Evolutionary conservation across 2,797 vertebrate genomes (phyloP), one percentile per base, ranked within the genome.

Genomic region (Hipposideros larvatus): DNA sequence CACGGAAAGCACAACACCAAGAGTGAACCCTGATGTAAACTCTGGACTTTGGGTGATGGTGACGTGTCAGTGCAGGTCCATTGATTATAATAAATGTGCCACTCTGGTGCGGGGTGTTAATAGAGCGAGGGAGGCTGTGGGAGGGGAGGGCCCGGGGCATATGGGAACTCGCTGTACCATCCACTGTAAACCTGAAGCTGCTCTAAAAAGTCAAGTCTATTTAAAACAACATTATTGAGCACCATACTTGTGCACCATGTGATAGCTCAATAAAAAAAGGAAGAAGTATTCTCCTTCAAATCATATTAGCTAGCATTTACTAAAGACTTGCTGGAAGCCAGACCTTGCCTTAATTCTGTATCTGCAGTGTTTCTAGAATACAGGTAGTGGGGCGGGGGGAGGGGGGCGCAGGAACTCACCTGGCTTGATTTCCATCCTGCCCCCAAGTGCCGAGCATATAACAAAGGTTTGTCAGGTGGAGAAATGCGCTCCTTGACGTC

Each of bases 1-100:
- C 16, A 48, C 1, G 14, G 15, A 31, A 37, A 2, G 57, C 2
- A 11, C 75, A 55, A 4, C 43, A 26, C 13, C 48, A 11, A 43
- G 10, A 28, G 14, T 2, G 53, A 31, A 24, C 31, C 46, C 24
- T 18, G 1, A 41, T 2, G 37, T 1, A 7, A 43, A 51, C 19
- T 7, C 4, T 2, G 43, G 43, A 61, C 53, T 28, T n/a, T 24
- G 15, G 31, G 63, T 34, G 53, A 55, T 0, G 66, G 28, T 7
- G 18, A 24, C 1, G 15, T 22, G 9, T 73, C 21, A 1, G 0
- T 1, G 18, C 0, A 28, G 71, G 24, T n/a, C 16, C 26, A n/a
- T 24, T 3, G 0, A 2, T 4, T 9, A 7, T 7, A 19, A 51
- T 31, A n/a, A 10, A 28, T 2, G 22, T 4, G 1, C 48, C 5